These are phyloP conservation scores for Protodeltote pygarga DNA, from an alignment of 2,888 invertebrate genomes.

Conservation along the genomic window DNA sequence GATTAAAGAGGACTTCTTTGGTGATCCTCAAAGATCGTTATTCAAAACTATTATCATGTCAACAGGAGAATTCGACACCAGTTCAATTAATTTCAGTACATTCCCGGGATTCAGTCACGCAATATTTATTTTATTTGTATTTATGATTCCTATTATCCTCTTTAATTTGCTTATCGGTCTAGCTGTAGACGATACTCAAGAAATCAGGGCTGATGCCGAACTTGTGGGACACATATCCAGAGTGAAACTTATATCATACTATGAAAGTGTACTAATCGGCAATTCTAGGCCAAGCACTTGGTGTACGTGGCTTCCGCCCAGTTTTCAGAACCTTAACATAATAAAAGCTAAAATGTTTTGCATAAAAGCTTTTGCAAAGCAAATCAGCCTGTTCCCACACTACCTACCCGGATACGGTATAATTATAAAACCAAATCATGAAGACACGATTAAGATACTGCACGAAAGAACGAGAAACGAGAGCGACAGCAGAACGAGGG, in stretches of 20 bases:
- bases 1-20: slow-evolving; percentile 90
- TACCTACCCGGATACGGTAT: slow-evolving; percentile 89
- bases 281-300: slow-evolving; percentile 76
- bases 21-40: slow-evolving; percentile 90
- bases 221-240: slow-evolving; percentile 91
- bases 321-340: slow-evolving; percentile 67
- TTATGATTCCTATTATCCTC: slow-evolving; percentile 93
- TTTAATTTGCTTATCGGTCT: slow-evolving; percentile 94
- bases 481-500: slow-evolving; percentile 77
- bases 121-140: slow-evolving; percentile 93
- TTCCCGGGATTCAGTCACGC: slow-evolving; percentile 91
- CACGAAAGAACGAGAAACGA: no score
- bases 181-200: slow-evolving; percentile 94
- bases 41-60: slow-evolving; percentile 95
- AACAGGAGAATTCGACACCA: slow-evolving; percentile 94
- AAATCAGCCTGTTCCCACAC: slow-evolving; percentile 89
- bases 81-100: slow-evolving; percentile 91
- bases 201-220: slow-evolving; percentile 92
- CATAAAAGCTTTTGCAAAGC: slow-evolving; percentile 83
- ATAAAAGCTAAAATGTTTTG: slow-evolving; percentile 75
- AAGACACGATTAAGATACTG: slow-evolving; percentile 86
- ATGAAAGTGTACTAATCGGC: slow-evolving; percentile 90
- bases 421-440: slow-evolving; percentile 89
- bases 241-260: slow-evolving; percentile 90
- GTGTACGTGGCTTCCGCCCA: slow-evolving; percentile 80